These are phyloP conservation scores for Germaria angustata DNA, from an alignment of 2,888 invertebrate species.

Conservation along the genomic window DNA sequence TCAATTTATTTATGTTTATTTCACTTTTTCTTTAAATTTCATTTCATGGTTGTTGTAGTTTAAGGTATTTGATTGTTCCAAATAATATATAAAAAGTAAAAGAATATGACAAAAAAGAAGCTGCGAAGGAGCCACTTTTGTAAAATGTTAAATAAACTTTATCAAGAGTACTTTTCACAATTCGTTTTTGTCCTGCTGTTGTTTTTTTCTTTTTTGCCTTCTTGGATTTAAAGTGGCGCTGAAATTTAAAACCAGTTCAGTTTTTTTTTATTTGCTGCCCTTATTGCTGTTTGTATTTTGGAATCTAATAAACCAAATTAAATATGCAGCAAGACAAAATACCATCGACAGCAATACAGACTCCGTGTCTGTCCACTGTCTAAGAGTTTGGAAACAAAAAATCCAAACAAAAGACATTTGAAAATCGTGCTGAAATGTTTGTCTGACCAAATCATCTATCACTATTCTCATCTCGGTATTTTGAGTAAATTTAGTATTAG, in stretches of 20 bases:
- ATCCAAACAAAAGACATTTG: slow-evolving; percentile 10
- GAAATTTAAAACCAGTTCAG: slow-evolving; percentile 61
- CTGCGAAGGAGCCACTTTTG: slow-evolving; percentile 45
- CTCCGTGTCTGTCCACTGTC: slow-evolving; percentile 33
- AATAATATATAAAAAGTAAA: slow-evolving; percentile 2
- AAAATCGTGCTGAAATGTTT: slow-evolving; percentile 58
- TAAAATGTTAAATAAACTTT: slow-evolving; percentile 53
- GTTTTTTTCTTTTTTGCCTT: background rate
- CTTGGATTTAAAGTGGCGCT: slow-evolving; percentile 56
- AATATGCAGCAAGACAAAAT: slow-evolving; percentile 36
- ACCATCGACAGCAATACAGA: slow-evolving; percentile 35
- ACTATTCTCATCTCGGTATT: background rate
- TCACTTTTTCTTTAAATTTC: slow-evolving; percentile 7
- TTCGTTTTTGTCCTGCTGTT: background rate
- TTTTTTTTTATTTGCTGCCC: slow-evolving; percentile 26
- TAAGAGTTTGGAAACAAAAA: background rate
- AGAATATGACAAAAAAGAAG: background rate
- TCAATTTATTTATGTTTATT: slow-evolving; percentile 31
- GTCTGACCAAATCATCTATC: slow-evolving; percentile 52
- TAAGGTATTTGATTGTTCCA: slow-evolving; percentile 49
- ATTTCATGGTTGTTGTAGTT: slow-evolving; percentile 42
- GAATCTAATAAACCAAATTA: slow-evolving; percentile 57
- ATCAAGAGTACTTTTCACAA: slow-evolving; percentile 35
- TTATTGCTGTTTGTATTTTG: slow-evolving; percentile 29
- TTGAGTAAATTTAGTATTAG: background rate